Conservation (phyloP, 1,140 invertebrate species). For the Berghia stephanieae region DNA sequence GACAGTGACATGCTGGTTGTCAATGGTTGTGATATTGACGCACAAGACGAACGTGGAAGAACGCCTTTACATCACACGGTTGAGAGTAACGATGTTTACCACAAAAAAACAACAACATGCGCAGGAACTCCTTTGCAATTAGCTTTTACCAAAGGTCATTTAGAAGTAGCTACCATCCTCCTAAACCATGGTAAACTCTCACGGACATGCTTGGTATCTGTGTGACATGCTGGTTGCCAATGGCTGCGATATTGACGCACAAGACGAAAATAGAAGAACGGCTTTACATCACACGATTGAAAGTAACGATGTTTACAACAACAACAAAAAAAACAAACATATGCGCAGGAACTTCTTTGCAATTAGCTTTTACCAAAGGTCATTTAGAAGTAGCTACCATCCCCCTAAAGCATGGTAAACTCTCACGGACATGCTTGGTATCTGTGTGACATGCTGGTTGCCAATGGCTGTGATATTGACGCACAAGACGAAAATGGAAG, state of each 20-base stretch:
- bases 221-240: conserved; percentile 21
- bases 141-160: neutral
- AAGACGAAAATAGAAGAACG: conserved; percentile 21
- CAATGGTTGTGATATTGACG: conserved; percentile 19
- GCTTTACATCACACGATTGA: conserved; percentile 31
- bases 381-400: neutral
- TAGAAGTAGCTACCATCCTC: neutral
- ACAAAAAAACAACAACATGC: neutral
- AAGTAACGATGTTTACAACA: neutral
- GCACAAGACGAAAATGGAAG: conserved; percentile 14
- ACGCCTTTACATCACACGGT: conserved; percentile 30
- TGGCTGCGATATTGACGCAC: conserved; percentile 15
- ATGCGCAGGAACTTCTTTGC: neutral
- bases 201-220: conserved; percentile 11
- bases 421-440: conserved; percentile 1
- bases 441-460: conserved; percentile 24
- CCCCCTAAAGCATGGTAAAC: neutral
- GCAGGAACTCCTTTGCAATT: neutral
- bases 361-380: neutral
- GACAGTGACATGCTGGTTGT: conserved; percentile 20
- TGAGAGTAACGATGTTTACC: conserved; percentile 14
- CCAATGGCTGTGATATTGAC: conserved; percentile 20
- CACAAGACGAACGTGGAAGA: conserved; percentile 14
- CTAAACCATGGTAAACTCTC: neutral
- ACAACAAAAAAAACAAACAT: too few relatives aligned